These are phyloP conservation scores for Meta bourneti DNA, from an alignment of 2,888 invertebrate genomes.

Conservation along the genomic window DNA sequence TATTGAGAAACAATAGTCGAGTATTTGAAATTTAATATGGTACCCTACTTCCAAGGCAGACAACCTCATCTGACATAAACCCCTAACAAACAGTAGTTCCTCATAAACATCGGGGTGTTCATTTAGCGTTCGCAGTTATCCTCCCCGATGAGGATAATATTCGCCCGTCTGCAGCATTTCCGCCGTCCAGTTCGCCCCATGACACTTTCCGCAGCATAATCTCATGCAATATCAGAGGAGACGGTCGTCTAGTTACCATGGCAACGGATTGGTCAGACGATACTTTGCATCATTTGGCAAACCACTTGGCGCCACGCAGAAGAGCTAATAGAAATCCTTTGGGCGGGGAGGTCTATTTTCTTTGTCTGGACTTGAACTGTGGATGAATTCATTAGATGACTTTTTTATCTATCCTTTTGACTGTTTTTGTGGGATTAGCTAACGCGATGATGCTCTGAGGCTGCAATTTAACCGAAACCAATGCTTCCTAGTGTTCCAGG, in stretches of 20 bases:
- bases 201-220: conserved; percentile 35
- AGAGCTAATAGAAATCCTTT: conserved; percentile 44
- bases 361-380: background rate
- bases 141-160: conserved; percentile 5
- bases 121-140: conserved; percentile 18
- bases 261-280: conserved; percentile 51
- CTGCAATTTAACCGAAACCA: no score
- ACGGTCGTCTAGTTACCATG: conserved; percentile 41
- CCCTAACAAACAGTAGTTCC: background rate
- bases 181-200: conserved; percentile 6
- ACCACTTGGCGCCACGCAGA: conserved; percentile 52
- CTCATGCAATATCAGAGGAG: conserved; percentile 26
- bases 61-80: no score
- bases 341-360: background rate
- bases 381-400: background rate
- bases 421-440: no score
- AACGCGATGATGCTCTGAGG: no score
- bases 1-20: no score
- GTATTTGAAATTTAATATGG: no score
- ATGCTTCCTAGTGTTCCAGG: no score
- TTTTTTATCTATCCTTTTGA: background rate
- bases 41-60: no score
- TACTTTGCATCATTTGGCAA: conserved; percentile 63
- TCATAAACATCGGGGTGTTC: conserved; percentile 29
- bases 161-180: background rate